Percentiles rank a stretch among this genome's conserved stretches.
phyloP scores from a whole-genome alignment of 53 echinoderm and acorn worm species.

The Holothuria scabra region DNA sequence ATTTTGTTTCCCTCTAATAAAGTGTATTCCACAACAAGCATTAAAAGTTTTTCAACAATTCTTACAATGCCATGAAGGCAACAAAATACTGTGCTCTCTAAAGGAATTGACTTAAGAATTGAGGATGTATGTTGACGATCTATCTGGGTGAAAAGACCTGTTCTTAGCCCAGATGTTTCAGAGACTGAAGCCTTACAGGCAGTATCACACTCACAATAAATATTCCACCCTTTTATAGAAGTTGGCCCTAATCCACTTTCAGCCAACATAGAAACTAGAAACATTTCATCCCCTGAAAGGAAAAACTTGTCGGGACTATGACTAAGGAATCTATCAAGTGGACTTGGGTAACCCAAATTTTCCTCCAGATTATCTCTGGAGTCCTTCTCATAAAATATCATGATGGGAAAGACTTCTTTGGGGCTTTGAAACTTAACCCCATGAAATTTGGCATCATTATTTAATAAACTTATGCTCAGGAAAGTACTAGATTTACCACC shows the following conservation, averaged over 20 bases:
- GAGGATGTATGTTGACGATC: not conserved
- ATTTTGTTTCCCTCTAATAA: not conserved
- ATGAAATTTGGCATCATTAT: constrained; percentile 19
- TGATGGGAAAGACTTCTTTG: constrained; percentile 13
- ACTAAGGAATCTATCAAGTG: not conserved
- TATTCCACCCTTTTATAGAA: constrained; percentile 9
- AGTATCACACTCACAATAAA: not conserved
- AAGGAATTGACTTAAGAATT: constrained; percentile 6
- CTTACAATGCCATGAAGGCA: constrained; percentile 27
- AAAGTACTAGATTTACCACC: constrained; percentile 6
- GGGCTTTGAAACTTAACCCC: constrained; percentile 4
- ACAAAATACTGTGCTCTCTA: constrained; percentile 26
- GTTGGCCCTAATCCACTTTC: constrained; percentile 17
- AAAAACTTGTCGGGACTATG: not conserved
- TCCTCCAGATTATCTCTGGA: constrained; percentile 9
- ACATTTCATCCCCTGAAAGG: constrained; percentile 26
- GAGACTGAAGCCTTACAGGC: not conserved
- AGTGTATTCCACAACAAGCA: constrained; percentile 13
- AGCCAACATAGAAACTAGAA: constrained; percentile 14
- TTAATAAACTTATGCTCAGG: not conserved
- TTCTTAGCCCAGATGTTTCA: not conserved
- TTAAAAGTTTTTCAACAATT: constrained; percentile 21
- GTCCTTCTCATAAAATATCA: constrained; percentile 32
- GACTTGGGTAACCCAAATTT: constrained; percentile 19
- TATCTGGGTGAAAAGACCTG: not conserved